Percentiles rank a stretch among this genome's conserved stretches.
phyloP scores from a whole-genome alignment of 2,113 vertebrate genomes.

The Atlantisia rogersi region DNA sequence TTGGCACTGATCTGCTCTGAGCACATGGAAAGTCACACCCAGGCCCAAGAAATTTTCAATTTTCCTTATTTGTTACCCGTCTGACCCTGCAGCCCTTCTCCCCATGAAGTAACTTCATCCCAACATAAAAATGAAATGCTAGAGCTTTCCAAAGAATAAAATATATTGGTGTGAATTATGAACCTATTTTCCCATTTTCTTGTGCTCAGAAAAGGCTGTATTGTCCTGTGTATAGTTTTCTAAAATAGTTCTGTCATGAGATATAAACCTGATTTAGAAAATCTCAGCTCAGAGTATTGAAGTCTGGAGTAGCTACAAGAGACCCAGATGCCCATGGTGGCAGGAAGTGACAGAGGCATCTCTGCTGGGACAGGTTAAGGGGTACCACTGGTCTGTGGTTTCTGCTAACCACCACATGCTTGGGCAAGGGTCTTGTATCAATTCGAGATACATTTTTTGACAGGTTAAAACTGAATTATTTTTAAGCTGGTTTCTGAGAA shows the following conservation, averaged over 20 bases:
- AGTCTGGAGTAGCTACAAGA: neutral
- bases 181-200: neutral
- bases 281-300: neutral
- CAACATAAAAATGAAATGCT: neutral
- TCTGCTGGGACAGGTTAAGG: neutral
- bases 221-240: neutral
- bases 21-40: neutral
- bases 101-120: neutral
- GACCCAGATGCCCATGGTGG: accelerated
- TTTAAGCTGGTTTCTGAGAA: neutral
- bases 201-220: neutral
- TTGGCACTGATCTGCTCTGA: neutral
- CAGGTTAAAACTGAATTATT: neutral
- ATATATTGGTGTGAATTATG: neutral
- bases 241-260: neutral
- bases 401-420: neutral
- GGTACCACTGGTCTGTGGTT: neutral
- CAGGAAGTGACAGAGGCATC: accelerated
- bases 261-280: neutral
- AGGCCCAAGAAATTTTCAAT: neutral
- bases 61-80: neutral
- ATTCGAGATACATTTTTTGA: neutral
- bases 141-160: neutral
- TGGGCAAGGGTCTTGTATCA: neutral
- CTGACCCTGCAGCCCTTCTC: neutral